Conservation (phyloP, 92 coral and sea anemone species). For the Zoanthus sansibaricus region DNA sequence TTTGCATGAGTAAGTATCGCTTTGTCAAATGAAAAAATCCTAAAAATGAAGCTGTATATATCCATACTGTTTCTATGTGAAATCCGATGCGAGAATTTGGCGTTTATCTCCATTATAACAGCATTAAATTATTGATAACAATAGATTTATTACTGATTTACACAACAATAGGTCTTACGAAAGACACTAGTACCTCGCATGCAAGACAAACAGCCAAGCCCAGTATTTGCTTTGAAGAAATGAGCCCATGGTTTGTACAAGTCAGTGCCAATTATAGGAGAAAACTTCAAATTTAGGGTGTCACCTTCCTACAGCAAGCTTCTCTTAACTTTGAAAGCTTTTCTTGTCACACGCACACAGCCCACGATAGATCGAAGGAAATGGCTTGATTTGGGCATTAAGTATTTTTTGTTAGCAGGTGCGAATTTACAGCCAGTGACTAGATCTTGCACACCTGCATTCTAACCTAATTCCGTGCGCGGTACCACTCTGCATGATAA, state of each 20-base stretch:
- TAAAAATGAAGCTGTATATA: neutral
- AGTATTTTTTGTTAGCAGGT: conserved; percentile 30
- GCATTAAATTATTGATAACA: conserved; percentile 58
- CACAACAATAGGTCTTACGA: conserved; percentile 78
- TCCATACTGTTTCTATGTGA: neutral
- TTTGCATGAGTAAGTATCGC: neutral
- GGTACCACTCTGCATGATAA: conserved; percentile 23
- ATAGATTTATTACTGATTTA: conserved; percentile 57
- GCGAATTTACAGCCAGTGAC: conserved; percentile 24
- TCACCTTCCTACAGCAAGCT: neutral
- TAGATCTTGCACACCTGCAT: conserved; percentile 25
- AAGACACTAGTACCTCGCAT: conserved; percentile 40
- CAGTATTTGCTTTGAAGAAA: conserved; percentile 10
- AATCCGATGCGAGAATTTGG: conserved; percentile 32
- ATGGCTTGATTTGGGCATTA: conserved; percentile 22
- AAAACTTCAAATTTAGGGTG: conserved; percentile 19
- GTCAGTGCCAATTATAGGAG: conserved; percentile 38
- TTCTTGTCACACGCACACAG: conserved; percentile 7
- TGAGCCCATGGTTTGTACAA: conserved; percentile 8
- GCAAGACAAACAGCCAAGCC: conserved; percentile 59
- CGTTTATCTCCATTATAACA: conserved; percentile 42
- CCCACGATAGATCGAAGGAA: neutral
- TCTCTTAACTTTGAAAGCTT: neutral
- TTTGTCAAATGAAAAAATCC: neutral
- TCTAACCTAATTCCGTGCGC: conserved; percentile 14